Evolutionary conservation across 1,140 invertebrate species (phyloP), one percentile per base, ranked within the genome.

Genomic region (Drosophila dunni): DNA sequence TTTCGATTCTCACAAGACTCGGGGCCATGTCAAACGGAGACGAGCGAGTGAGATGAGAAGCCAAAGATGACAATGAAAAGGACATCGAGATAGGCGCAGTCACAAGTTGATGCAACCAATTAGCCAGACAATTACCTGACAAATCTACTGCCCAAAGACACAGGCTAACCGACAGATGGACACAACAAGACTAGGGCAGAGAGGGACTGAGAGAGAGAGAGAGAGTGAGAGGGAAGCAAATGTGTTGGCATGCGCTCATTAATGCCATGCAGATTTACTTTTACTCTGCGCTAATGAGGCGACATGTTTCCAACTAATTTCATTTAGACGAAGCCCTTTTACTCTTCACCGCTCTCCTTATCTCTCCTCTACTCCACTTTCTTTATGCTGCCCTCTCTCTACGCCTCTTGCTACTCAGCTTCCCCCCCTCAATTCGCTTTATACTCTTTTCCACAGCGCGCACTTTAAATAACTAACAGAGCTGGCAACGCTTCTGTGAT

Each of bases 101-200:
- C 48, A 44, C 42, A 73, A 45, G 81, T 81, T 75, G 76, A 77
- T 88, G 83, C 79, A 82, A 62, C 76, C 83, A 86, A 86, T 86
- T 86, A 86, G 71, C 36, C 24, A 44, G 33, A 50, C 83, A 86
- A 86, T 86, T 88, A 82, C 62, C 82, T 67, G 63, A 0, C 54
- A 53, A 51, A 13, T 57, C 62, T 34, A 34, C 42, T 13, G 34
- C 53, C 20, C 48, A 29, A 17, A 51, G 48, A 36, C 3, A 56
- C 3, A 56, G 17, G 29, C 13, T 8, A 20, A 56, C 36, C 13
- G 61, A 64, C 3, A 65, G 13, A 29, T 29, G 24, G 24, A 29
- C 24, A 29, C 6, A 29, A 29, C 17, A 20, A 20, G 17, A 20
- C 1, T 20, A 20, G 3, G 24, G 0, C 4, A 54, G 9, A 65